phyloP scores from a whole-genome alignment of 2,113 vertebrate species.

The Phoxinus phoxinus region DNA sequence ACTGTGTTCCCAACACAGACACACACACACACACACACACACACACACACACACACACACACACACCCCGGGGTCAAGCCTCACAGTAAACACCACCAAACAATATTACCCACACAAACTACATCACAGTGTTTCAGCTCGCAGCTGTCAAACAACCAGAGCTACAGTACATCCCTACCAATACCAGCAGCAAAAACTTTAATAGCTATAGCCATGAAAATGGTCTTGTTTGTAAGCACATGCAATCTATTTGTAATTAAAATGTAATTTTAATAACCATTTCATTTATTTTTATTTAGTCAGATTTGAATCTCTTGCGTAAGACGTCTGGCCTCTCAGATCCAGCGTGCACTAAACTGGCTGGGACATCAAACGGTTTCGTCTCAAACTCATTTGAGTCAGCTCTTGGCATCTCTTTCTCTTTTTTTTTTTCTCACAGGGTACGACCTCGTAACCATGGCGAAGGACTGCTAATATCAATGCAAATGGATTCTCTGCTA shows the following conservation, averaged over 20 bases:
- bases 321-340: background rate
- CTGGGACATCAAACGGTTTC: constrained; percentile 57
- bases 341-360: constrained; percentile 17
- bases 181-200: background rate
- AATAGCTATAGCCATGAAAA: background rate
- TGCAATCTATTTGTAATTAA: background rate
- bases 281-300: background rate
- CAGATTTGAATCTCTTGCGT: background rate
- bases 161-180: background rate
- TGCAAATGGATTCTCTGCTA: constrained; percentile 52
- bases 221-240: background rate
- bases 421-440: constrained; percentile 43
- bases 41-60: constrained; percentile 39
- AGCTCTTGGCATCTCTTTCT: constrained; percentile 57
- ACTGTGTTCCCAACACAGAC: constrained; percentile 61
- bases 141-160: constrained; percentile 30
- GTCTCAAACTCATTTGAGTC: constrained; percentile 61
- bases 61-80: background rate
- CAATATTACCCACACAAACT: constrained; percentile 16
- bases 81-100: background rate
- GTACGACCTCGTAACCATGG: constrained; percentile 60
- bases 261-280: background rate
- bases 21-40: background rate
- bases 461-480: constrained; percentile 61
- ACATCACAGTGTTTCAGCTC: background rate